Evolutionary conservation across 2,113 vertebrate species (phyloP), one percentile per base, ranked within the genome.

Genomic region (Spizaetus ornatus): DNA sequence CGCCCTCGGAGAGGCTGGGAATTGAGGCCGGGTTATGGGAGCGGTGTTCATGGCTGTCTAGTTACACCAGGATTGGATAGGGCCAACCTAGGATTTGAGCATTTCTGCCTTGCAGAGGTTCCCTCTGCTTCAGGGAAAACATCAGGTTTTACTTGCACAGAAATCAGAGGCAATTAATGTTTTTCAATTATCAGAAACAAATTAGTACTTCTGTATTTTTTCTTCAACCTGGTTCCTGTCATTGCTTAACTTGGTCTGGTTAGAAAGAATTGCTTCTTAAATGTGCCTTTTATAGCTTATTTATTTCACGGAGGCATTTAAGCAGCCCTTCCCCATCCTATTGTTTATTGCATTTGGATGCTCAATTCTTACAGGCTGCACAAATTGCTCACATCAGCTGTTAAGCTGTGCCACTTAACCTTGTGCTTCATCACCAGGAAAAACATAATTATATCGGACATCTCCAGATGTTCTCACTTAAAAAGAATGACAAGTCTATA

Each of bases 391-490:
- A 42, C 34, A 69, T 91, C 50, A 67, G 19, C 55, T 43, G 72
- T 52, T 92, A 63, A 91, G 26, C 86, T 82, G 77, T 63, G 36
- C 69, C 6, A 1, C 80, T 95, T 89, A 96, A 88, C 55, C 83
- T 94, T 69, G n/a, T 87, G 47, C 70, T 91, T 95, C 69, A 65
- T 87, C 77, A 71, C 84, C 47, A 85, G 69, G 52, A 87, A 40
- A 74, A 86, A 56, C 25, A 66, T 79, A 79, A 93, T 87, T 78
- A 16, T 61, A 26, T 25, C 20, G 61, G 93, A 72, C 52, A 82
- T 72, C 21, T 95, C 91, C 93, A 94, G 81, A 95, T 95, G 94
- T 93, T 96, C 86, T 91, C 38, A 63, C 47, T 95, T 93, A 9
- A 50, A 82, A 83, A 91, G 91, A 72, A 67, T 36, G 19, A 42